phyloP scores from a whole-genome alignment of 1,140 invertebrate species.

The Ceratosolen fusciceps region DNA sequence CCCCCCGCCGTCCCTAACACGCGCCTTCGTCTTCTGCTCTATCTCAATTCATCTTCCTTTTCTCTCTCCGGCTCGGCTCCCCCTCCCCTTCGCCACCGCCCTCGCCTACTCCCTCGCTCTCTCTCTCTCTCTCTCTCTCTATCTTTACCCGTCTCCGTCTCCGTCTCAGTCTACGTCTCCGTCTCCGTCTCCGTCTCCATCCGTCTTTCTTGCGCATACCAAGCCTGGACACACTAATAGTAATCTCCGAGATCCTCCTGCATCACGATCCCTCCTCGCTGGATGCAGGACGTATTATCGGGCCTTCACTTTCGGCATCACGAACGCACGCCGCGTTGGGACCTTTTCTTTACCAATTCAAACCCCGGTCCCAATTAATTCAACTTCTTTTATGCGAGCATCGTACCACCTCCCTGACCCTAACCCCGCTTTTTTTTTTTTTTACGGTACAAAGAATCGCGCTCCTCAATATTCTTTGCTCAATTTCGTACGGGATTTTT shows the following conservation, averaged over 20 bases:
- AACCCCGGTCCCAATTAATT: conserved; percentile 2
- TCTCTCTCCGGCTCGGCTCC: too few species aligned
- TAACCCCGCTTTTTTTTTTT: not conserved
- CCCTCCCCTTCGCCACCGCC: too few species aligned
- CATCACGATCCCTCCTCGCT: conserved; percentile 14
- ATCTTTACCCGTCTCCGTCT: too few species aligned
- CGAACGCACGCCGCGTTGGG: conserved; percentile 7
- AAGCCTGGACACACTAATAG: conserved; percentile 15
- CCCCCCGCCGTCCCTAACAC: conserved; percentile 7
- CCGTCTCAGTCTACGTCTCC: too few species aligned
- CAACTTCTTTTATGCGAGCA: conserved; percentile 16
- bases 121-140: too few species aligned
- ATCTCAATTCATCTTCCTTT: conserved; percentile 33
- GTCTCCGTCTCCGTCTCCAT: not conserved
- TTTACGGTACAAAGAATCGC: not conserved
- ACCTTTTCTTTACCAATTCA: conserved; percentile 16
- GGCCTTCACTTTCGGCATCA: conserved; percentile 17
- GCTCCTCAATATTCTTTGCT: not conserved
- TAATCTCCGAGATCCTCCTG: conserved; percentile 12
- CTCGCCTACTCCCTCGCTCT: too few species aligned
- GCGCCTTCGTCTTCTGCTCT: conserved; percentile 30
- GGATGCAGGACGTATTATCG: conserved; percentile 15
- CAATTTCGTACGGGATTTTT: not conserved
- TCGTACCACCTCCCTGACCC: not conserved
- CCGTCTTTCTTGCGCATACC: conserved; percentile 6